A percentile compares a stretch with the other conserved stretches of the same genome.
Evolutionary conservation across 1,140 invertebrate genomes (phyloP).

Genomic region (Macrotrachela quadricornifera): DNA sequence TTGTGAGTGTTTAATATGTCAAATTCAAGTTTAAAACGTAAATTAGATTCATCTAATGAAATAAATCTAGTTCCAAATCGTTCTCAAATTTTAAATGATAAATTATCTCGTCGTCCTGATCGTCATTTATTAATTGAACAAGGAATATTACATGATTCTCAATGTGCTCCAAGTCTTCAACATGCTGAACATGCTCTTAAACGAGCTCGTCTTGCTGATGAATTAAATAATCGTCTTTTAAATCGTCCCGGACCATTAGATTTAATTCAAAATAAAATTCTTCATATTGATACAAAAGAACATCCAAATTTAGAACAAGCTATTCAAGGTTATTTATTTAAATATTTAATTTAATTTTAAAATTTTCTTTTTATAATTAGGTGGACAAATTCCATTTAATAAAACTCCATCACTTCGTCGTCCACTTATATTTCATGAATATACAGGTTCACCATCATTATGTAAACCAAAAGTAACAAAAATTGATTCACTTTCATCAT

Average conservation of each 20-base stretch:
- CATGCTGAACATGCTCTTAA: conserved; percentile 81
- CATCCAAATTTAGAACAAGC: conserved; percentile 18
- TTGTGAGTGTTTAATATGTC: too few relatives aligned
- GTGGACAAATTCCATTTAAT: neutral
- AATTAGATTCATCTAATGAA: too few relatives aligned
- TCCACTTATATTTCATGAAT: neutral
- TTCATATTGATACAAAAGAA: conserved; percentile 26
- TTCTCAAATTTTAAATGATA: conserved; percentile 43
- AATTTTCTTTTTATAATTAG: neutral
- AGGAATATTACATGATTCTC: conserved; percentile 53
- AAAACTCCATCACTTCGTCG: neutral
- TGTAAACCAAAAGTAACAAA: neutral
- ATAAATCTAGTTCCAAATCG: too few relatives aligned
- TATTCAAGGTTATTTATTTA: conserved; percentile 19
- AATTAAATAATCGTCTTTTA: conserved; percentile 75
- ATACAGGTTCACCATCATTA: neutral
- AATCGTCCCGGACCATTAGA: conserved; percentile 82
- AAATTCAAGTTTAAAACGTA: too few relatives aligned
- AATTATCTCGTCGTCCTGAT: conserved; percentile 74
- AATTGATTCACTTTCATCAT: neutral
- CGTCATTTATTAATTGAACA: conserved; percentile 78
- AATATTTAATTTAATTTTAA: neutral
- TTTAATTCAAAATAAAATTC: conserved; percentile 77
- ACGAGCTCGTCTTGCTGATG: conserved; percentile 71
- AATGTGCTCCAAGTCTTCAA: conserved; percentile 77